A percentile compares a stretch with the other conserved stretches of the same genome.
Evolutionary conservation across 2,797 vertebrate species (phyloP).

Genomic region (Ambastaia sidthimunki): DNA sequence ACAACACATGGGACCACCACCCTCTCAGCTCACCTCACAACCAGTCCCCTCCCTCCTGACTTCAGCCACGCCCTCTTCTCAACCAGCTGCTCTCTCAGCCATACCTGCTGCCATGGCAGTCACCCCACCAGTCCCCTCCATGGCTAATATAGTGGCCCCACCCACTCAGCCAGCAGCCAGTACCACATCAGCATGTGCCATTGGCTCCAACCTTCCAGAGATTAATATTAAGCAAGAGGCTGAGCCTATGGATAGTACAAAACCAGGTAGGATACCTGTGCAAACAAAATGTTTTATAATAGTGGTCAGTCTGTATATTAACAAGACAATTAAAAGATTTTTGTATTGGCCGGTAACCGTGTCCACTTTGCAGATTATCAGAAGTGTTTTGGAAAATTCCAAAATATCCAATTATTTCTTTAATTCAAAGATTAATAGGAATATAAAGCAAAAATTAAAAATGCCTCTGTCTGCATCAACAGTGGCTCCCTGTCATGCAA

Average conservation of each 20-base stretch:
- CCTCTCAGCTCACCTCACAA: slow-evolving; percentile 84
- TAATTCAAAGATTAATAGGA: not conserved
- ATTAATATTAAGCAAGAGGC: slow-evolving; percentile 93
- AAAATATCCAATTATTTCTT: not conserved
- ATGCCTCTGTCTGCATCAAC: not conserved
- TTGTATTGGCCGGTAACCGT: not conserved
- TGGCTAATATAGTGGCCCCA: slow-evolving; percentile 85
- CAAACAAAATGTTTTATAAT: not conserved
- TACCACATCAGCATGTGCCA: slow-evolving; percentile 82
- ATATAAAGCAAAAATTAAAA: not conserved
- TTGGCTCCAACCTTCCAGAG: slow-evolving; percentile 84
- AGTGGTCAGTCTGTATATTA: not conserved
- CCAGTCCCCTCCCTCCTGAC: slow-evolving; percentile 85
- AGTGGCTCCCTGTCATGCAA: too few species aligned
- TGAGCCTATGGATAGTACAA: slow-evolving; percentile 87
- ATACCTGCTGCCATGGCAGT: slow-evolving; percentile 84
- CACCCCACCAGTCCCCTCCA: slow-evolving; percentile 83
- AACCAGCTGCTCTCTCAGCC: slow-evolving; percentile 83
- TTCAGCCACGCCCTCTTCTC: slow-evolving; percentile 85
- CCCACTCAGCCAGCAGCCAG: slow-evolving; percentile 86
- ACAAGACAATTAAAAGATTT: not conserved
- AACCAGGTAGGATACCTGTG: slow-evolving; percentile 67
- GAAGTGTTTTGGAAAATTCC: not conserved
- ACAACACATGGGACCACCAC: slow-evolving; percentile 69
- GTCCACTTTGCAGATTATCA: not conserved